A percentile compares a stretch with the other conserved stretches of the same genome.
Evolutionary conservation across 2,888 invertebrate genomes (phyloP).

Genomic region (Adelphocoris suturalis): DNA sequence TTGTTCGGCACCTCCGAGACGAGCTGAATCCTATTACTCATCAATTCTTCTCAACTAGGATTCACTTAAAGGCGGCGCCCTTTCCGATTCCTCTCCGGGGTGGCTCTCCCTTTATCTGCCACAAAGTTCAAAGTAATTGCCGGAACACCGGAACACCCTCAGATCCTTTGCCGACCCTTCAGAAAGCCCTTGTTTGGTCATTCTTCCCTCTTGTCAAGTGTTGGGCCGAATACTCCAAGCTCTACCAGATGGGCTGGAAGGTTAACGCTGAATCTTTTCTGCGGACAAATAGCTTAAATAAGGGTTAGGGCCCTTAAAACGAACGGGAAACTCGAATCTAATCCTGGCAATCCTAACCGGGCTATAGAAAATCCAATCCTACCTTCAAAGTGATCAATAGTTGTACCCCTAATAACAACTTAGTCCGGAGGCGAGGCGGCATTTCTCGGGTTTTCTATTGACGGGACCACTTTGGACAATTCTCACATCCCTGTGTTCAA

Average conservation of each 20-base stretch:
- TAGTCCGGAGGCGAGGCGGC: slow-evolving; percentile 10
- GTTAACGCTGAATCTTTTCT: neutral
- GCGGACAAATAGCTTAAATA: slow-evolving; percentile 37
- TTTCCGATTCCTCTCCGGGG: slow-evolving; percentile 9
- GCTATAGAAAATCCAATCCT: neutral
- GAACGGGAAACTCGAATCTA: slow-evolving; percentile 55
- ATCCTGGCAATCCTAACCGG: slow-evolving; percentile 47
- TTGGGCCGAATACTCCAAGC: neutral
- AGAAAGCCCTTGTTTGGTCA: slow-evolving; percentile 34
- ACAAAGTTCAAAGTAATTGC: slow-evolving; percentile 56
- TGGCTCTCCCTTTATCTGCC: slow-evolving; percentile 24
- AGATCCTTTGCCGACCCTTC: neutral
- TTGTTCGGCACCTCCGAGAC: neutral
- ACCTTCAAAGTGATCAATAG: slow-evolving; percentile 38
- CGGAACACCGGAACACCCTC: slow-evolving; percentile 16
- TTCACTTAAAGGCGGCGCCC: slow-evolving; percentile 48
- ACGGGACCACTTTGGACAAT: slow-evolving; percentile 43
- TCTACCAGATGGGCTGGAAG: slow-evolving; percentile 5
- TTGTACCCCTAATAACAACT: slow-evolving; percentile 46
- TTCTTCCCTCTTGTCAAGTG: slow-evolving; percentile 51
- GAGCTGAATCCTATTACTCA: slow-evolving; percentile 57
- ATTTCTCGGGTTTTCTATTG: slow-evolving; percentile 6
- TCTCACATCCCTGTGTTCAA: slow-evolving; percentile 50
- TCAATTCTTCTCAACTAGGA: slow-evolving; percentile 51
- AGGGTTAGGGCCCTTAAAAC: slow-evolving; percentile 27